phyloP scores from a whole-genome alignment of 2,797 vertebrate genomes.

The Pseudochirops cupreus region DNA sequence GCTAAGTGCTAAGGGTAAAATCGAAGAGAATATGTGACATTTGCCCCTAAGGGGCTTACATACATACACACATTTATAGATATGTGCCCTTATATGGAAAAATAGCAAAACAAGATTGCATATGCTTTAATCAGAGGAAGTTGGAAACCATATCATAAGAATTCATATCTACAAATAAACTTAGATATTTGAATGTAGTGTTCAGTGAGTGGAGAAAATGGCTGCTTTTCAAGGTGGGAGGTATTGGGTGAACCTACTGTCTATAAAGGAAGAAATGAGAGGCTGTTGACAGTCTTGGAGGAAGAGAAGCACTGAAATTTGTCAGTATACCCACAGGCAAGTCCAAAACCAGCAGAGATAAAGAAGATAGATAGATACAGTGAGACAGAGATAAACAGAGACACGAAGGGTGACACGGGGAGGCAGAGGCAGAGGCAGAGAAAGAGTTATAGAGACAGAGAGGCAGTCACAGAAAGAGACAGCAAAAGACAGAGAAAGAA shows the following conservation, averaged over 20 bases:
- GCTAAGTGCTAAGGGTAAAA: neutral
- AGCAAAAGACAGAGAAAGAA: neutral
- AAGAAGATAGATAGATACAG: neutral
- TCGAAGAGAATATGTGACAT: neutral
- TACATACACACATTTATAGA: neutral
- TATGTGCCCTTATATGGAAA: neutral
- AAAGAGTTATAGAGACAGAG: neutral
- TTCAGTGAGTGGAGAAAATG: neutral
- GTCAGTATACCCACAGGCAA: neutral
- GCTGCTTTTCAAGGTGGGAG: neutral
- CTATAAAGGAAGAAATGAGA: neutral
- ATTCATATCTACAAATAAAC: neutral
- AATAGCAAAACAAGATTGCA: neutral
- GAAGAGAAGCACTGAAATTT: neutral
- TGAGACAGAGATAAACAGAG: neutral
- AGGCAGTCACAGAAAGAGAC: neutral
- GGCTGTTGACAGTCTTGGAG: neutral
- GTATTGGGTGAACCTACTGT: neutral
- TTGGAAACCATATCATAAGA: neutral
- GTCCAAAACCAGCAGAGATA: neutral
- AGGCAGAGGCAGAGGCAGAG: neutral
- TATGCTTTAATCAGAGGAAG: neutral
- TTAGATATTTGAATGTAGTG: neutral
- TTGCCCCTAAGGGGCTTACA: neutral
- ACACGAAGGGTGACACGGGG: neutral